Base-by-base conservation (phyloP, 2,113 vertebrate genomes). In the Phoxinus phoxinus region DNA sequence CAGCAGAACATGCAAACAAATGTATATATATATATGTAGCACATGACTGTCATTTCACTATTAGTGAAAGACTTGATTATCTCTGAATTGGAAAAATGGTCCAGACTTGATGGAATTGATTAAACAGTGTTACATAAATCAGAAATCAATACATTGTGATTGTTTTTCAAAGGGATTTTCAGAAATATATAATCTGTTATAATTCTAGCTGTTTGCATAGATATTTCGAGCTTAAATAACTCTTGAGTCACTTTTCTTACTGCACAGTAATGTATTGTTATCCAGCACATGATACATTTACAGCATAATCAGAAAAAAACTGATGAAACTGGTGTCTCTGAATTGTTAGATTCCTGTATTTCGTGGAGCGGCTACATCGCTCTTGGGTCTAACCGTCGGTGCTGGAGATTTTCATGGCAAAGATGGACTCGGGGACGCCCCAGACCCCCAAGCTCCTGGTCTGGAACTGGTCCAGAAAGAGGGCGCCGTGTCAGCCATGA, bases 391-490 rank as follows among this genome's bases (percentile, higher is more conserved):
- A 4, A 21, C 17, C 6, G 25, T 92, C 0, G 4, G 3, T n/a
- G 88, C 87, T 0, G 83, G 80, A 44, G 5, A 86, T 3, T 96
- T 93, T 84, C 94, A 96, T 23, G 95, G 95, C 2, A 19, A 84
- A 84, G 94, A 96, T 83, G 94, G 95, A 15, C 88, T 96, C 35
- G 94, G 95, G 32, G 95, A 96, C 9, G 90, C 85, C 32, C 94
- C 93, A 2, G 95, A 96, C 81, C 85, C 93, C 1, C 19, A 92
- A 0, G 93, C 94, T 46, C 95, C 95, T 0, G 85, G 90, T 69
- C 37, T 92, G 85, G 94, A 95, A 51, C 84, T 92, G 56, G 15
- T 93, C 63, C 94, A 95, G 88, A 61, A 91, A 84, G 94, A 96
- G 82, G 82, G 86, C 0, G 95, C 94, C 0, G 94, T 94, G 17